These are phyloP conservation scores for Heliconius melpomene DNA, from an alignment of 1,140 invertebrate genomes.

Conservation along the genomic window DNA sequence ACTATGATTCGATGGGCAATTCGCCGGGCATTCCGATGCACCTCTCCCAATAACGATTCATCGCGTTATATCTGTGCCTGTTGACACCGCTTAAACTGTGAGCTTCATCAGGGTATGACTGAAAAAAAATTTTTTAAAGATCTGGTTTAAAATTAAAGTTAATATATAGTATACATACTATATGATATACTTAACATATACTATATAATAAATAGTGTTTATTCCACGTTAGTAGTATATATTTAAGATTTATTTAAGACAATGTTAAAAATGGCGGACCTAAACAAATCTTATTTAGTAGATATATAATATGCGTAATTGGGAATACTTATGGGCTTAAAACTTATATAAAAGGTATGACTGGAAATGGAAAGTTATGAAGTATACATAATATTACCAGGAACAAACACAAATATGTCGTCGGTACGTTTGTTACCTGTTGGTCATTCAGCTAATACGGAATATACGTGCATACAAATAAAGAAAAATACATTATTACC, in stretches of 20 bases:
- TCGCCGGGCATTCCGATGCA: conserved; percentile 82
- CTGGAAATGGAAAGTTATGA: no score
- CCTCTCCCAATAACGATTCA: conserved; percentile 92
- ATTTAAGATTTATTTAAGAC: no score
- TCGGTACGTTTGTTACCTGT: neutral
- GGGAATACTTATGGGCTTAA: no score
- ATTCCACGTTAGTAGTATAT: no score
- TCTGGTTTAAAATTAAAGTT: no score
- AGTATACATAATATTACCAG: neutral
- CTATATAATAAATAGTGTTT: no score
- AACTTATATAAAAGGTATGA: no score
- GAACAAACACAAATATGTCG: neutral
- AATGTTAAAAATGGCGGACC: neutral
- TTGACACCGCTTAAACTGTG: conserved; percentile 89
- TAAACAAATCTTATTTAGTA: neutral
- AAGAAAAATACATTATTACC: no score
- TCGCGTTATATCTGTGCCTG: conserved; percentile 93
- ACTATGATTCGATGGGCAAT: conserved; percentile 12
- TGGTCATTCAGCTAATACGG: neutral
- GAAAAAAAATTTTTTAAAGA: conserved; percentile 56
- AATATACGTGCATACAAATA: no score
- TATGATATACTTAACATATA: no score
- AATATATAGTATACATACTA: no score
- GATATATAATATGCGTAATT: no score
- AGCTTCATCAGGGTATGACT: conserved; percentile 97